A percentile compares a stretch with the other conserved stretches of the same genome.
phyloP scores from a whole-genome alignment of 1,140 invertebrate genomes.

The Aphidius ervi region DNA sequence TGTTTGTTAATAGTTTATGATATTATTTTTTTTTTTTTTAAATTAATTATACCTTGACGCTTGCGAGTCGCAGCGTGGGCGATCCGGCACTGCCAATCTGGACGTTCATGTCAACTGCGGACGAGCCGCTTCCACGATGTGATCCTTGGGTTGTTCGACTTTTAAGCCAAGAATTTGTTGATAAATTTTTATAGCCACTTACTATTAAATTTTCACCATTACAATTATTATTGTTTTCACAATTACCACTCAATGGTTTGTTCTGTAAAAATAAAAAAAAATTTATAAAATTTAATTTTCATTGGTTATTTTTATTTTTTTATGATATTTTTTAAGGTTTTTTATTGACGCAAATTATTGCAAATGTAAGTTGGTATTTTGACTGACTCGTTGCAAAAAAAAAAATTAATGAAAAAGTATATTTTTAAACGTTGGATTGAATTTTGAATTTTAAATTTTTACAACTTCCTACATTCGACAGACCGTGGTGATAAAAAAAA shows the following conservation, averaged over 20 bases:
- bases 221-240: slow-evolving; percentile 31
- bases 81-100: slow-evolving; percentile 51
- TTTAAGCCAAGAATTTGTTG: slow-evolving; percentile 46
- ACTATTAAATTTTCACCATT: slow-evolving; percentile 27
- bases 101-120: slow-evolving; percentile 55
- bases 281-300: no score
- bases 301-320: no score
- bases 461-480: no score
- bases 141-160: slow-evolving; percentile 43
- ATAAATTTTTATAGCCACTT: slow-evolving; percentile 36
- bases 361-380: no score
- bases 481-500: no score
- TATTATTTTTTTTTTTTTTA: neutral
- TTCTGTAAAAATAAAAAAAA: slow-evolving; percentile 33
- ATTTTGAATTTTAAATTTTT: no score
- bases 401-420: no score
- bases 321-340: no score
- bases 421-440: no score
- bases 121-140: slow-evolving; percentile 40
- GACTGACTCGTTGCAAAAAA: no score
- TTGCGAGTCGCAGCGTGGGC: slow-evolving; percentile 51
- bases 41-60: slow-evolving; percentile 43
- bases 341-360: no score
- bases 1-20: no score
- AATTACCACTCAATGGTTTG: slow-evolving; percentile 36